These are phyloP conservation scores for Egretta garzetta DNA, from an alignment of 2,113 vertebrate genomes.

Conservation along the genomic window DNA sequence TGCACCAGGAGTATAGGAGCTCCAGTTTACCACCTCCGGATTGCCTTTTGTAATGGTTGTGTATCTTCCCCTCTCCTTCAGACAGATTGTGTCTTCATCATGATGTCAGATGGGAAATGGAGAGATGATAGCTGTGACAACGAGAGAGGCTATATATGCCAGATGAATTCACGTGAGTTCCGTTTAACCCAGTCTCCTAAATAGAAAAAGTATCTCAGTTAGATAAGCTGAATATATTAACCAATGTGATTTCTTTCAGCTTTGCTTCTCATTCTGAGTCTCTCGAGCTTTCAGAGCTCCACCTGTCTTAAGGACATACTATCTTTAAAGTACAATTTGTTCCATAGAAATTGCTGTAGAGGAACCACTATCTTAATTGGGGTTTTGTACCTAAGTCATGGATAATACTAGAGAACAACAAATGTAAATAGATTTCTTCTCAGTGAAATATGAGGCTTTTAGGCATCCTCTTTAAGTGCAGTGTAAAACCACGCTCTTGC, in stretches of 20 bases:
- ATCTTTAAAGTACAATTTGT: not conserved
- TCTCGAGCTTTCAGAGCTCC: not conserved
- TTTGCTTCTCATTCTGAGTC: not conserved
- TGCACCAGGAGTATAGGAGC: not conserved
- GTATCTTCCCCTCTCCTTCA: not conserved
- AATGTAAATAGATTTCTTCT: not conserved
- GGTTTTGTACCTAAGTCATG: not conserved
- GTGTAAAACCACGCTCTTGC: not conserved
- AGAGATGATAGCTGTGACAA: conserved; percentile 79
- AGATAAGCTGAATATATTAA: not conserved
- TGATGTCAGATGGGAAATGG: conserved; percentile 75
- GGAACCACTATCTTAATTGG: not conserved
- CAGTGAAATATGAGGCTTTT: not conserved
- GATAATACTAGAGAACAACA: not conserved
- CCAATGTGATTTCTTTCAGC: not conserved
- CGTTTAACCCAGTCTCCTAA: not conserved
- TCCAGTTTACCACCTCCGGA: not conserved
- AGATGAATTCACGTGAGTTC: conserved; percentile 78
- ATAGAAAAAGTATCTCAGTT: not conserved
- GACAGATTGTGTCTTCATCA: conserved; percentile 81
- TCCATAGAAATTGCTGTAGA: not conserved
- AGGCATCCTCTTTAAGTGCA: not conserved
- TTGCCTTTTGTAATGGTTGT: not conserved
- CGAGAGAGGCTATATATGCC: conserved; percentile 78
- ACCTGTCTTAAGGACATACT: not conserved